Evolutionary conservation across 30 jellyfish, hydroid and myxozoan species (phyloP), one percentile per base, ranked within the genome.

Genomic region (Turritopsis dohrnii): DNA sequence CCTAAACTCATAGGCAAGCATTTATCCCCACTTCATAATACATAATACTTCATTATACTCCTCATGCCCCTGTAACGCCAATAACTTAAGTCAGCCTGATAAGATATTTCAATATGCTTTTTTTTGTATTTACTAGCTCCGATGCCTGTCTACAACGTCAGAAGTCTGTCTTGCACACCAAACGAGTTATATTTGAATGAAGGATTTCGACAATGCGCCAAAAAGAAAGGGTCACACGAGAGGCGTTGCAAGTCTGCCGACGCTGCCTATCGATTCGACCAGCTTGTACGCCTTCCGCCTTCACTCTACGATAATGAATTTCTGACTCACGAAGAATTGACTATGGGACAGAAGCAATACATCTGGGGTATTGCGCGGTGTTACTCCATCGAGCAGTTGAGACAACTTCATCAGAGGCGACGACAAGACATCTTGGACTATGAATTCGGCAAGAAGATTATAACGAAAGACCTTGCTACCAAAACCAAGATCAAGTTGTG

Each of bases 331-430:
- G 94, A 89, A 8, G 94, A 85, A 18, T 85, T 89, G 18, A 88
- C 84, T n/a, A 81, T 82, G 81, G 96, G 96, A 23, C 97, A 90
- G 20, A 90, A 86, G 30, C 95, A 90, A 54, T 90, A 83, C 81
- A 82, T 90, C 16, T 90, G 95, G 95, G 97, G 97, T 23, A 86
- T 82, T 73, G 97, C 97, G 0, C 71, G 88, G 80, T 76, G 88
- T 28, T 90, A 90, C 82, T 90, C 97, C 8, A 85, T 76, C 53
- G 90, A 85, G 21, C 81, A 86, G 23, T 52, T 82, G 80, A 90
- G 83, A 76, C 31, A 52, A 21, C 73, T 86, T 76, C 79, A 85
- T 18, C 95, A 90, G 66, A 66, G 90, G 53, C 95, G 90, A 26
- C 79, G 79, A 26, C 90, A 90, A 28, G 60, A 84, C 53, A 66